Evolutionary conservation across 2,797 vertebrate genomes (phyloP).

Genomic region (Thripadectes ignobilis): DNA sequence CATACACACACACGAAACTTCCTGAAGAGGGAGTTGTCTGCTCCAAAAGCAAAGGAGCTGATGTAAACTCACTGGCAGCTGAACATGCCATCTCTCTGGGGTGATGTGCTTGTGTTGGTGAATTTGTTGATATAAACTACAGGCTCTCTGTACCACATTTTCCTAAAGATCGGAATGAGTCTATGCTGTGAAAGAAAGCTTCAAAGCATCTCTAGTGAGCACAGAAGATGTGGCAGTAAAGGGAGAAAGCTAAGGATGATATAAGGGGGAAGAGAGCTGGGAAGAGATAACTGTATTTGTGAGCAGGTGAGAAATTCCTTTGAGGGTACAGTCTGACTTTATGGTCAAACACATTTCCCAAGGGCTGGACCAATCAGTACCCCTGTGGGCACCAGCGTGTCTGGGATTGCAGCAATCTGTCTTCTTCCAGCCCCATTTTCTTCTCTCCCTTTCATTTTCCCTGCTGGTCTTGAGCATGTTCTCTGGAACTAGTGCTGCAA

Average conservation of each 20-base stretch:
- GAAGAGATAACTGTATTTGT: neutral
- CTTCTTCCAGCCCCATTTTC: constrained; percentile 31
- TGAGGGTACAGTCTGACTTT: constrained; percentile 7
- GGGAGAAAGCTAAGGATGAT: neutral
- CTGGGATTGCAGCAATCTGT: constrained; percentile 44
- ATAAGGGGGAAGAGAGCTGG: neutral
- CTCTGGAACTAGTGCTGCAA: constrained; percentile 8
- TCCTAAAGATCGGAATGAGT: neutral
- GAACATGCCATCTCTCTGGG: neutral
- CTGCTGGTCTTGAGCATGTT: constrained; percentile 2
- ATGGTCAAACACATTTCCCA: constrained; percentile 55
- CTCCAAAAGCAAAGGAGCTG: neutral
- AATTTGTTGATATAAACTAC: constrained; percentile 2
- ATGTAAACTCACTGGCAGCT: neutral
- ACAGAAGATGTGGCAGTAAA: neutral
- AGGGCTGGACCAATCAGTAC: constrained; percentile 21
- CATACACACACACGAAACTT: neutral
- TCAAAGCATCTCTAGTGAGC: neutral
- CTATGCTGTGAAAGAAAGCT: neutral
- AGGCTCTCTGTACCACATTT: neutral
- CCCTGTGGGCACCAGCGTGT: constrained; percentile 11
- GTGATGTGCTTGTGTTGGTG: neutral
- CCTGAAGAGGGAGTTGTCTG: neutral
- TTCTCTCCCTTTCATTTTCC: neutral
- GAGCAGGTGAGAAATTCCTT: constrained; percentile 11